Evolutionary conservation across 2,113 vertebrate species (phyloP), one percentile per base, ranked within the genome.

Genomic region (Atrichornis clamosus): DNA sequence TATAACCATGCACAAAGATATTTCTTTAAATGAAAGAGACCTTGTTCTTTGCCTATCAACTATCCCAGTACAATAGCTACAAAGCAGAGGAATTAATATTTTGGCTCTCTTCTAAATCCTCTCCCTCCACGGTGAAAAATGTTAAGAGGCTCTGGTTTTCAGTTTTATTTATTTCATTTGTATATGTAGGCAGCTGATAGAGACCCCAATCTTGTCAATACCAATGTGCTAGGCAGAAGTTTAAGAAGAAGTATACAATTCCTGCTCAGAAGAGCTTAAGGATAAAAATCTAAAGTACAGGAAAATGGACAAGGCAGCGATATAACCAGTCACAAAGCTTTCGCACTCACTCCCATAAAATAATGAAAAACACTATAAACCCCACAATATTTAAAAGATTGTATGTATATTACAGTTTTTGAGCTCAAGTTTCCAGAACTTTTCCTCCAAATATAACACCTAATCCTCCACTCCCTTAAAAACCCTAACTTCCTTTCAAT

Each of bases 1-100:
- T 37, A 60, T 19, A 83, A 84, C 27, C 37, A 65, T 62, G 26
- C 28, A 70, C 42, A 94, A 90, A 83, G 84, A 80, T 53, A 76
- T 21, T 73, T 86, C 83, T 88, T 94, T 80, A 90, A 92, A 80
- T 83, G 59, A 88, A 95, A 85, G 63, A 69, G 50, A 42, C 11
- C 52, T 78, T 85, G 73, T 88, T 91, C 44, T 94, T 96, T 86
- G 41, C 46, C 79, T 86, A 80, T 69, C 32, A 67, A 53, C 49
- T 74, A 88, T 80, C 70, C 88, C 85, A 94, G 82, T 86, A 63
- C 67, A 93, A 73, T 69, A 94, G 67, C n/a, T 90, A 90, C 55
- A 86, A 94, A 92, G 83, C n/a, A 90, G 72, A 95, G 63, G 63
- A 93, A 92, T 90, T 92, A 93, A 94, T 83, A 75, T 84, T 93